Base-by-base conservation (phyloP, 2,888 invertebrate species). In the Globia sparganii region DNA sequence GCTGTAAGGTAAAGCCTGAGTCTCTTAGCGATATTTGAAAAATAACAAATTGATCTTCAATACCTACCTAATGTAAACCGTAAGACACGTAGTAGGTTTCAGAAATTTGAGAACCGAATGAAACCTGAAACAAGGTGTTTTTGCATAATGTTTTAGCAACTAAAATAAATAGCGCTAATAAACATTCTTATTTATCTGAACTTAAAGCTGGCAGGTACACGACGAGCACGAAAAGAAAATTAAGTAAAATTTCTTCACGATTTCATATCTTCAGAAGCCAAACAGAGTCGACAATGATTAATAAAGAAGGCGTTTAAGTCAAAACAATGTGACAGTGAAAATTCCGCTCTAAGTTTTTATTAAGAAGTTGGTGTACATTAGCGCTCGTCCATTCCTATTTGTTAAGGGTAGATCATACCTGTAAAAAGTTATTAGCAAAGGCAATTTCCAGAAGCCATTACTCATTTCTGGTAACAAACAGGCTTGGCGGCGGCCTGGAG, bases 381-480 rank as follows among this genome's bases (percentile, higher is more conserved):
- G 75, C 72, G 85, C 73, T 88, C 91, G 91, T 90, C 91, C 90
- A 86, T 93, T 91, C 92, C 92, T 90, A 92, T 95, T 95, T 93
- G 91, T 88, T 86, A 88, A 87, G 90, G 90, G 91, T 86, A 90
- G 89, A 91, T 94, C 91, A 91, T 90, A 91, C 91, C 93, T 88
- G 91, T 92, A 93, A 94, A 92, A 94, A 95, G 93, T 94, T 95
- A 94, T 95, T 94, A 95, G 91, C 90, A 89, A 89, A 94, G 92
- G 93, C 93, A 94, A 96, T 96, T 95, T 95, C 93, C 93, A 92
- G 90, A 91, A 94, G 94, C 92, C 94, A 95, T 96, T 94, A 95
- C 91, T 96, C 96, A 96, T 95, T 94, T 93, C 91, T 90, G 89
- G 91, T 90, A 90, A 91, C 92, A 90, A 92, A 91, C 90, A 88